Conservation (phyloP, 2,888 invertebrate species). For the Limenitis camilla region DNA sequence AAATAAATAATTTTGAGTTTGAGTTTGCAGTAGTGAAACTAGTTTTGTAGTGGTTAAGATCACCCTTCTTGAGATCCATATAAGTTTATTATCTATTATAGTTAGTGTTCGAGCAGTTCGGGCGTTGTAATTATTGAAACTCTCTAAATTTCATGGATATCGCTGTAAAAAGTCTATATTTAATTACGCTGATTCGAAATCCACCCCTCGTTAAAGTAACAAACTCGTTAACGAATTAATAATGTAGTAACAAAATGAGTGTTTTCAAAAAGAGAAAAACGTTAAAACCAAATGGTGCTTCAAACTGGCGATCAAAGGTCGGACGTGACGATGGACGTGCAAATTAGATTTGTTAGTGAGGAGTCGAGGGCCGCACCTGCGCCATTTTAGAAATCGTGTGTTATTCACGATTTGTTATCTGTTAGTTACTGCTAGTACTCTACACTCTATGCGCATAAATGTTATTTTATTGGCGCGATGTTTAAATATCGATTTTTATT, state of each 20-base stretch:
- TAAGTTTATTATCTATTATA: too few species aligned
- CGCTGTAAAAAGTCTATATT: neutral
- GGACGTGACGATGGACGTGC: constrained; percentile 49
- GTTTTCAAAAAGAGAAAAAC: constrained; percentile 6
- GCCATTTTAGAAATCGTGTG: constrained; percentile 11
- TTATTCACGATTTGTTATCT: constrained; percentile 9
- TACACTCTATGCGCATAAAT: too few species aligned
- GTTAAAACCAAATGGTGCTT: constrained; percentile 40
- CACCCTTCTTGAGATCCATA: too few species aligned
- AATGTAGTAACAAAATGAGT: constrained; percentile 9
- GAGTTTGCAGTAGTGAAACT: too few species aligned
- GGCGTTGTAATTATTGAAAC: too few species aligned
- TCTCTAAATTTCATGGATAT: too few species aligned
- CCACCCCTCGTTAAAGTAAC: constrained; percentile 2
- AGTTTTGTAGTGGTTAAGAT: too few species aligned
- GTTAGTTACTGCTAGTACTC: neutral
- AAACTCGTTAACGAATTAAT: constrained; percentile 14
- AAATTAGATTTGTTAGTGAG: constrained; percentile 68
- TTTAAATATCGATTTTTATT: too few species aligned
- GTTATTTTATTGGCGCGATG: too few species aligned
- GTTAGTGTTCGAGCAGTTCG: too few species aligned
- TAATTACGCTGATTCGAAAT: constrained; percentile 1
- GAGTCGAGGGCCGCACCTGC: constrained; percentile 19
- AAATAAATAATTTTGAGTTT: too few species aligned
- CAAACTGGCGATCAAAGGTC: constrained; percentile 58